A percentile compares a stretch with the other conserved stretches of the same genome.
Conservation (phyloP, 2,888 invertebrate species). For the Nebria brevicollis region DNA sequence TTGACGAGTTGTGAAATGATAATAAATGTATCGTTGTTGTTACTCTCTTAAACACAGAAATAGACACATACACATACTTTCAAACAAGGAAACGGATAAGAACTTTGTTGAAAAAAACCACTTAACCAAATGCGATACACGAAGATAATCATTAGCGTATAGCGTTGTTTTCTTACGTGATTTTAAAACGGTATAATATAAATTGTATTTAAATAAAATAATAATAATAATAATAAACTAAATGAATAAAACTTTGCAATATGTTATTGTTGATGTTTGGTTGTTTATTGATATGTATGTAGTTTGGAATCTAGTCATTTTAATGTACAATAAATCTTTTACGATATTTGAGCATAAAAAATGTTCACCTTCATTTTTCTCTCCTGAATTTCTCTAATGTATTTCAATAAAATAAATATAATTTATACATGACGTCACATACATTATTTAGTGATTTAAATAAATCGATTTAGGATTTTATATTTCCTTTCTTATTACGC, state of each 20-base stretch:
- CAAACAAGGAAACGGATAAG: slow-evolving; percentile 45
- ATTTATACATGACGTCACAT: too few species aligned
- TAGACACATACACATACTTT: neutral
- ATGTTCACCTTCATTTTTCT: neutral
- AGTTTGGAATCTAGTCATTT: slow-evolving; percentile 40
- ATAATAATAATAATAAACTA: neutral
- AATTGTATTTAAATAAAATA: slow-evolving; percentile 38
- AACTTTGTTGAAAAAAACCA: slow-evolving; percentile 33
- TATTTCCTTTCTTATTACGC: too few species aligned
- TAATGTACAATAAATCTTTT: slow-evolving; percentile 48
- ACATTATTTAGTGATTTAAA: too few species aligned
- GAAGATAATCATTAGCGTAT: slow-evolving; percentile 47
- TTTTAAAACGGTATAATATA: slow-evolving; percentile 32
- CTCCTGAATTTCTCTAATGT: neutral
- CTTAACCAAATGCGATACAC: slow-evolving; percentile 44
- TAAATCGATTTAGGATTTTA: too few species aligned
- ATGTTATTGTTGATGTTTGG: slow-evolving; percentile 48
- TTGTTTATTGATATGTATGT: slow-evolving; percentile 39
- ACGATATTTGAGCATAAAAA: slow-evolving; percentile 36
- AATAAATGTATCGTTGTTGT: slow-evolving; percentile 49
- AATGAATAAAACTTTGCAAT: slow-evolving; percentile 36
- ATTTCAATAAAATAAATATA: neutral
- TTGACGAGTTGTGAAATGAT: slow-evolving; percentile 63
- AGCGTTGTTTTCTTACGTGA: slow-evolving; percentile 44
- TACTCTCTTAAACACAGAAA: slow-evolving; percentile 8